Evolutionary conservation across 2,797 vertebrate genomes (phyloP), one percentile per base, ranked within the genome.

Genomic region (Chloroceryle amazona): DNA sequence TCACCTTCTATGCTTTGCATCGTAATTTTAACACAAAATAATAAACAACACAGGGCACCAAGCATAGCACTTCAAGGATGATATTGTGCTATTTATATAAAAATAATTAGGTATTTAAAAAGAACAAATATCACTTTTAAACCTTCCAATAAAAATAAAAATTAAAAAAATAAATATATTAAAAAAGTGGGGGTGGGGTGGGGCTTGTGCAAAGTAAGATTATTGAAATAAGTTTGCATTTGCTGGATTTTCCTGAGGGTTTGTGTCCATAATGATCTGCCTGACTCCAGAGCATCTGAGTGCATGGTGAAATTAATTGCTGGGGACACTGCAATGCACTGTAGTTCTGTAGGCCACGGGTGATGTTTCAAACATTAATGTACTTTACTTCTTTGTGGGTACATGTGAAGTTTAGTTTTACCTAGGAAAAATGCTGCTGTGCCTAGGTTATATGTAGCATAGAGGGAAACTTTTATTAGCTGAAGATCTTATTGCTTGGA

Each of bases 21-120:
- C 84, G 94, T 98, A 97, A 98, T 98, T 97, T 90, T 96, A 95
- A 97, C 96, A 83, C 52, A 94, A 97, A 97, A 98, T 96, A 97
- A 97, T 91, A 98, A 98, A 97, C 86, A 96, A 80, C 81, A 74
- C 90, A 91, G 94, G 90, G 89, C 90, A 95, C 49, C 16, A 55
- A 94, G 84, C 66, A 91, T 86, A 93, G 76, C 86, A 81, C 84
- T 96, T 95, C 89, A 91, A 95, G 89, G 94, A 97, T 94, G 84
- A 96, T 93, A 94, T 61, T 79, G 86, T 96, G 95, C 84, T 61
- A 95, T 98, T 98, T 98, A 82, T 95, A 94, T 83, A 72, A 94
- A 95, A 95, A 97, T 97, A 98, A 98, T 97, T 97, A 97, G 97
- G 91, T 91, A 95, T 97, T 97, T 97, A 95, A 97, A 98, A 96